Evolutionary conservation across 1,140 invertebrate genomes (phyloP), one percentile per base, ranked within the genome.

Genomic region (Anoplophora glabripennis): DNA sequence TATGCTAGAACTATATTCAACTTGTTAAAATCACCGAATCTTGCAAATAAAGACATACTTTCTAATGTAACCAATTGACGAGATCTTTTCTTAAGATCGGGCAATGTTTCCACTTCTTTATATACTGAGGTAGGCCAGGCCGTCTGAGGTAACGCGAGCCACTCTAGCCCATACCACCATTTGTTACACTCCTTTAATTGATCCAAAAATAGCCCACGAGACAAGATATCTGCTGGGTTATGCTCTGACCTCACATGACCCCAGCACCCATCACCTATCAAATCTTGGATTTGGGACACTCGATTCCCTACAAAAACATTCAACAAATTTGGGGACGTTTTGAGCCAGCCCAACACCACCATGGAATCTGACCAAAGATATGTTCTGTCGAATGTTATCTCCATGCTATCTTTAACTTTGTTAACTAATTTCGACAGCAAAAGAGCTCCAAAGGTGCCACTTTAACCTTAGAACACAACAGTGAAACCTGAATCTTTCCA

Each of bases 161-260:
- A 57, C 1, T 14, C 11, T 15, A 41, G 53, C 9, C 53, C 49
- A 21, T 41, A 53, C 67, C 66, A 71, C 45, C 63, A 65, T 14
- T 53, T 18, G 7, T 58, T 37, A 28, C 53, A 51, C 5, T 58
- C 18, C 34, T 17, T 4, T 9, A 68, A 42, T 9, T 66, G 9
- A 5, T 33, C 11, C 9, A 68, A 55, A 15, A 15, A 33, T 7
- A 59, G 37, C 3, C 70, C 72, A 34, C 70, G 18, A 1, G 72
- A 69, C 9, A 70, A 7, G 4, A 65, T 21, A 56, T 74, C 72
- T 7, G 69, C 73, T 4, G 72, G 68, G 48, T 75, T 74, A 9
- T 68, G 37, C n/a, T 66, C 21, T 0, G 56, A 42, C n/a, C 28
- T 9, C 4, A 74, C 70, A 53, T 73, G 66, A 7, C 53, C 12